A percentile compares a stretch with the other conserved stretches of the same genome.
Evolutionary conservation across 2,113 vertebrate genomes (phyloP).

Genomic region (Tricholaema leucomelas): DNA sequence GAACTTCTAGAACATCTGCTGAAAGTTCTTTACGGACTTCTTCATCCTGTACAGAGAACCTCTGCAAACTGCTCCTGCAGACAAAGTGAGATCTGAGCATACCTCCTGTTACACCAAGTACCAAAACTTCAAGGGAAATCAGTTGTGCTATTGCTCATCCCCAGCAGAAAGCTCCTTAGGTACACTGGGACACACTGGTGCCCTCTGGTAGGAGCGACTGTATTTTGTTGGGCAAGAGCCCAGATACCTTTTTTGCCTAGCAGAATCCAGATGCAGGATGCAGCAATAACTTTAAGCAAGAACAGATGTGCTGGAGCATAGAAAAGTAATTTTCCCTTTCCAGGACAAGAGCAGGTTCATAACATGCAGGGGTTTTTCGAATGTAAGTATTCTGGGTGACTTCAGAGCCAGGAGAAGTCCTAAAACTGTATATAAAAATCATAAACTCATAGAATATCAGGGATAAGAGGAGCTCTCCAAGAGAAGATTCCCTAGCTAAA

Average conservation of each 20-base stretch:
- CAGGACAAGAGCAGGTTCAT: background rate
- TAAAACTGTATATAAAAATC: no score
- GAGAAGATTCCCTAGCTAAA: background rate
- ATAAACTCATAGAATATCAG: no score
- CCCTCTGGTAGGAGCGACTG: conserved; percentile 8
- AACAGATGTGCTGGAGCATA: conserved; percentile 10
- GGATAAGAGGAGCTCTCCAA: background rate
- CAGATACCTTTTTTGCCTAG: background rate
- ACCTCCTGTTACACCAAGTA: background rate
- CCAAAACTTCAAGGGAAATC: background rate
- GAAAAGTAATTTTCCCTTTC: background rate
- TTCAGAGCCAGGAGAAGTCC: no score
- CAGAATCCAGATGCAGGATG: conserved; percentile 33
- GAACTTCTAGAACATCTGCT: background rate
- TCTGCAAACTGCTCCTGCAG: background rate
- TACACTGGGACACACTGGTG: background rate
- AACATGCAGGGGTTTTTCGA: no score
- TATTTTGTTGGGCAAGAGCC: conserved; percentile 26
- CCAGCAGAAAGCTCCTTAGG: background rate
- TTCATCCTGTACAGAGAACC: background rate
- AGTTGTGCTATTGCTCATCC: background rate
- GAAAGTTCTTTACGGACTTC: background rate
- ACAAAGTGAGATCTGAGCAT: background rate
- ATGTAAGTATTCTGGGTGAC: no score
- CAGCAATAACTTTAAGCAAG: conserved; percentile 46